Evolutionary conservation across 2,888 invertebrate species (phyloP).

Genomic region (Tubulanus polymorphus): DNA sequence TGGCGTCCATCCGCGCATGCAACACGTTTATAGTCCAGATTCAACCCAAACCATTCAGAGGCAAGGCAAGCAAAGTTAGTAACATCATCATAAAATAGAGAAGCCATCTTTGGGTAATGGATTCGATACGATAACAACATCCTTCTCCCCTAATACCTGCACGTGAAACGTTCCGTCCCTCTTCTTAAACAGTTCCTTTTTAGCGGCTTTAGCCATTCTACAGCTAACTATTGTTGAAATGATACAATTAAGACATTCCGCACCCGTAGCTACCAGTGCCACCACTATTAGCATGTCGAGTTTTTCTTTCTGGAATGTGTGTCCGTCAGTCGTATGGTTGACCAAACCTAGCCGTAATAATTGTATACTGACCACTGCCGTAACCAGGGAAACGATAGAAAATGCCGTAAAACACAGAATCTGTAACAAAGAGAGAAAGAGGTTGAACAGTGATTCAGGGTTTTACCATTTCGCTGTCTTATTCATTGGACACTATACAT

Average conservation of each 20-base stretch:
- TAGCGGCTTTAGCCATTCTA: constrained; percentile 49
- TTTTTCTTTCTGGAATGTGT: constrained; percentile 51
- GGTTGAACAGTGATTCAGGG: neutral
- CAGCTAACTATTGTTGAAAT: constrained; percentile 48
- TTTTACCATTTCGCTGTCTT: neutral
- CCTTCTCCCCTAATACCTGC: constrained; percentile 53
- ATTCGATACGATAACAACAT: constrained; percentile 49
- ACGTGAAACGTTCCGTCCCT: constrained; percentile 52
- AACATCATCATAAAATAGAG: too few relatives aligned
- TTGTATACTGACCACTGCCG: constrained; percentile 53
- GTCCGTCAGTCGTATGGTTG: constrained; percentile 53
- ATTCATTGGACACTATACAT: constrained; percentile 20
- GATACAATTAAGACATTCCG: constrained; percentile 50
- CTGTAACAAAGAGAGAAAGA: constrained; percentile 31
- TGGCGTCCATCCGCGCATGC: too few relatives aligned
- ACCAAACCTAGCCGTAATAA: constrained; percentile 53
- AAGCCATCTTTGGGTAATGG: too few relatives aligned
- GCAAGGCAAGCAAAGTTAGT: too few relatives aligned
- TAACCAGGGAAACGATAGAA: constrained; percentile 52
- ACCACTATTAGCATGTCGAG: constrained; percentile 49
- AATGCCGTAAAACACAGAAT: constrained; percentile 54
- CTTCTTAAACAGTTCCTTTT: constrained; percentile 48
- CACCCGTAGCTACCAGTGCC: constrained; percentile 45
- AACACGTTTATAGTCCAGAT: too few relatives aligned
- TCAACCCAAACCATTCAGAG: too few relatives aligned